Evolutionary conservation across 2,888 invertebrate genomes (phyloP).

Genomic region (Synergus laeviventris): DNA sequence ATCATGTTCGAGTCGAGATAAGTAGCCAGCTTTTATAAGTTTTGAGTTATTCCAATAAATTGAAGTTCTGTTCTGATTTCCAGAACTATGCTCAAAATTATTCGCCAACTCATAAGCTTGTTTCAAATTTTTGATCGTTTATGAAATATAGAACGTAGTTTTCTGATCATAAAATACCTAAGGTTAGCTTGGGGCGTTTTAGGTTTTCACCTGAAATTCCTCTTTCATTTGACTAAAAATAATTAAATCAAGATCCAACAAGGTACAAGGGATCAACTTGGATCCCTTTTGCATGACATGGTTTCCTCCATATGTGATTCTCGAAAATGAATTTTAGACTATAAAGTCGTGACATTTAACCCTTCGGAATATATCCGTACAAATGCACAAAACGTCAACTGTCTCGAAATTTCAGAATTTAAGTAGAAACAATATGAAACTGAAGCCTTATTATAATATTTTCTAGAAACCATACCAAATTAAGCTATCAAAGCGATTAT

Average conservation of each 20-base stretch:
- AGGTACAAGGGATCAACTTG: constrained; percentile 20
- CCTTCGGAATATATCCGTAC: not conserved
- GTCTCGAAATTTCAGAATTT: not conserved
- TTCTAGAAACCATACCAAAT: constrained; percentile 8
- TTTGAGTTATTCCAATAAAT: constrained; percentile 37
- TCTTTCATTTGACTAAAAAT: constrained; percentile 12
- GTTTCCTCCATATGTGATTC: constrained; percentile 5
- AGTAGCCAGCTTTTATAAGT: constrained; percentile 21
- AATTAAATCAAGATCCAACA: constrained; percentile 26
- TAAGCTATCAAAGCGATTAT: not conserved
- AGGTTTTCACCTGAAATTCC: not conserved
- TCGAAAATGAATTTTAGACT: constrained; percentile 22
- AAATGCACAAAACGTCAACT: constrained; percentile 28
- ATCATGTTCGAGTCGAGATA: not conserved
- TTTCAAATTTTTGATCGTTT: not conserved
- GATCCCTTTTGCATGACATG: constrained; percentile 14
- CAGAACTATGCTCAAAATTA: constrained; percentile 27
- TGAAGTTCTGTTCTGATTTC: constrained; percentile 18
- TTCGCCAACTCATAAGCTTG: not conserved
- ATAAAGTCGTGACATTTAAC: constrained; percentile 6
- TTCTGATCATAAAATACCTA: not conserved
- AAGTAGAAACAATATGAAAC: constrained; percentile 9
- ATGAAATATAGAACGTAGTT: not conserved
- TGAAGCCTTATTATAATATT: constrained; percentile 23
- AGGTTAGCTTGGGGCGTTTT: not conserved